Base-by-base conservation (phyloP, 2,888 invertebrate species). In the Lasioglossum morio region DNA sequence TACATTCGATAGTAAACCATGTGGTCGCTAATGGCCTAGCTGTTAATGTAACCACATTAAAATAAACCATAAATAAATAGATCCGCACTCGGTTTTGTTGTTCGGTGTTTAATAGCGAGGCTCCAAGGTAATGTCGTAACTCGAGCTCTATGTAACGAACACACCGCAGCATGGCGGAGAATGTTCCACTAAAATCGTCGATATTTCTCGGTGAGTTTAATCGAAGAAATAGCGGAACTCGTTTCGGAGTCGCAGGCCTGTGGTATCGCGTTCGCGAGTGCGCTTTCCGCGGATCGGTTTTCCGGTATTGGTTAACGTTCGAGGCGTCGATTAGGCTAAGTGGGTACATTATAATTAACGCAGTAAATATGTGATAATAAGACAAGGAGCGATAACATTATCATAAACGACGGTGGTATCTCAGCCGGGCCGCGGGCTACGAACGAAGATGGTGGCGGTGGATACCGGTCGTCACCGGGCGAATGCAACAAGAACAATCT, bases 321-420 rank as follows among this genome's bases (percentile, higher is more conserved):
- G 69, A 12, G 12, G 23, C 46, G 30, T 23, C 63, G 63, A 66
- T 76, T 30, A 43, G 19, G 76, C 76, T 76, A 76, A 76, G 63
- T 63, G 43, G 43, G 8, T 23, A 76, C 43, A 76, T 76, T 66
- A 43, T 43, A 76, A 76, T 43, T 43, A 40, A 43, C 14, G 63
- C 63, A 66, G 43, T 76, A 66, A 76, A 76, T 63, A 63, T 30
- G 76, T 76, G 76, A 76, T 76, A 76, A 76, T 76, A 63, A 40
- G 76, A 43, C 63, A 46, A 40, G 27, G 30, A 63, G 19, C 76
- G 76, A 57, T 63, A 57, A 46, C 46, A 76, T 76, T 63, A 46
- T 76, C 76, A 63, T 57, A 60, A 63, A 76, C 46, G 60, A 30
- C 76, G 19, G 23, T 30, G 10, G 23, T 76, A 46, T 63, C 76